phyloP scores from a whole-genome alignment of 2,797 vertebrate genomes.

The Sebastes itinus region DNA sequence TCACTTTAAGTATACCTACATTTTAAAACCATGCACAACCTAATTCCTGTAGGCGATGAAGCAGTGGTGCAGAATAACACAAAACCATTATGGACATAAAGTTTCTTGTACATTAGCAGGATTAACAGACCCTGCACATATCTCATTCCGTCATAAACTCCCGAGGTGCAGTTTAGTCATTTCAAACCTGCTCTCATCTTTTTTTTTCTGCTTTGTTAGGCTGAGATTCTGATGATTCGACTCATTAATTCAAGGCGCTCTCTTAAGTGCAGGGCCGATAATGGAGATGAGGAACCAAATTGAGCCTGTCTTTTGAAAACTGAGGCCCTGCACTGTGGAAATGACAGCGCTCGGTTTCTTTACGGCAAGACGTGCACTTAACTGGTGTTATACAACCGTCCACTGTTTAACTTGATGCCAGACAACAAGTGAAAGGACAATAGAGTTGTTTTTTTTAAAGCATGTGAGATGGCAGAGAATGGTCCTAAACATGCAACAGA shows the following conservation, averaged over 20 bases:
- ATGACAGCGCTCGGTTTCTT: constrained; percentile 29
- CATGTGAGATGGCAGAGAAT: neutral
- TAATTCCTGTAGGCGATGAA: constrained; percentile 14
- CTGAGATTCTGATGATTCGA: constrained; percentile 61
- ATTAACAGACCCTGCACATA: constrained; percentile 43
- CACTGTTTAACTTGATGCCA: neutral
- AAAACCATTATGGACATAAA: constrained; percentile 35
- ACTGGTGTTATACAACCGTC: constrained; percentile 4
- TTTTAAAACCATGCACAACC: neutral
- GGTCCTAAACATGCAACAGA: neutral
- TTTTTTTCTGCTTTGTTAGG: constrained; percentile 54
- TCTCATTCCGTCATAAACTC: constrained; percentile 50
- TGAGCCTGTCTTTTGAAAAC: constrained; percentile 42
- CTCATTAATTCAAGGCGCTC: constrained; percentile 62
- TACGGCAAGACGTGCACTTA: constrained; percentile 18
- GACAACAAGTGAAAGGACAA: neutral
- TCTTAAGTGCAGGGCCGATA: constrained; percentile 38
- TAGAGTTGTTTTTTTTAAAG: neutral
- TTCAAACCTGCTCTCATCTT: constrained; percentile 31
- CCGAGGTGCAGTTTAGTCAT: constrained; percentile 41
- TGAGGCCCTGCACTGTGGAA: constrained; percentile 10
- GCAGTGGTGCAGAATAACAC: constrained; percentile 8
- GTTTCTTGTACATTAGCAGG: constrained; percentile 33
- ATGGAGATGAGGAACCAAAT: constrained; percentile 54
- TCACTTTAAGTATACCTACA: neutral